phyloP scores from a whole-genome alignment of 37 sponge, comb jelly and placozoan genomes.

The Diacarnus erythraeanus region DNA sequence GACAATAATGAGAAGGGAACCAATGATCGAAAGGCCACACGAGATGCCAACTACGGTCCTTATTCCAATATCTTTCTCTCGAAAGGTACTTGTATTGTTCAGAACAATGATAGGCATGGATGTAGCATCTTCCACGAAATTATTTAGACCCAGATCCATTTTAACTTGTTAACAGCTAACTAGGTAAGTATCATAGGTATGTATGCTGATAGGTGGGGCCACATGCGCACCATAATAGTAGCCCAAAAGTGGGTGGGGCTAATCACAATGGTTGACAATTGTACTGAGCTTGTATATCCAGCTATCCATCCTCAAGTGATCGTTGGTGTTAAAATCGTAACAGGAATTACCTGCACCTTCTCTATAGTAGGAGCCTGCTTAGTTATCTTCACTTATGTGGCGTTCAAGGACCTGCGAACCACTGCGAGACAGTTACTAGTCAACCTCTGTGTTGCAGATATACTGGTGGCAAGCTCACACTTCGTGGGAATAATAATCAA shows the following conservation, averaged over 20 bases:
- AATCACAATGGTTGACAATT: too few relatives aligned
- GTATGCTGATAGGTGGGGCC: too few relatives aligned
- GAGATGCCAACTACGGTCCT: constrained; percentile 27
- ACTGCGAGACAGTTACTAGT: constrained; percentile 45
- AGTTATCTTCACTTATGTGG: constrained; percentile 63
- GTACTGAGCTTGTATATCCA: not conserved
- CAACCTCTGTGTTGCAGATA: constrained; percentile 65
- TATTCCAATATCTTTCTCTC: not conserved
- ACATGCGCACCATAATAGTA: too few relatives aligned
- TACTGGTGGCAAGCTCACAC: constrained; percentile 35
- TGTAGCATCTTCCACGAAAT: not conserved
- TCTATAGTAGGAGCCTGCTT: constrained; percentile 48
- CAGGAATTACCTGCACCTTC: constrained; percentile 38
- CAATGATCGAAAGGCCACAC: constrained; percentile 60
- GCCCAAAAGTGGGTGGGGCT: too few relatives aligned
- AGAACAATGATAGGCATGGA: not conserved
- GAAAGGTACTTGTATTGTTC: not conserved
- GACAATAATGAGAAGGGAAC: constrained; percentile 60
- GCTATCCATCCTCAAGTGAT: not conserved
- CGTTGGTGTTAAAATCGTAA: not conserved
- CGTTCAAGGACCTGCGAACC: constrained; percentile 59
- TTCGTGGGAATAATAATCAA: constrained; percentile 37
- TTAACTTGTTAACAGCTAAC: not conserved
- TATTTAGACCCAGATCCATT: not conserved
- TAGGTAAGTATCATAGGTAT: too few relatives aligned